Percentiles rank a stretch among this genome's conserved stretches.
phyloP scores from a whole-genome alignment of 2,113 vertebrate genomes.

The Callorhinus ursinus region DNA sequence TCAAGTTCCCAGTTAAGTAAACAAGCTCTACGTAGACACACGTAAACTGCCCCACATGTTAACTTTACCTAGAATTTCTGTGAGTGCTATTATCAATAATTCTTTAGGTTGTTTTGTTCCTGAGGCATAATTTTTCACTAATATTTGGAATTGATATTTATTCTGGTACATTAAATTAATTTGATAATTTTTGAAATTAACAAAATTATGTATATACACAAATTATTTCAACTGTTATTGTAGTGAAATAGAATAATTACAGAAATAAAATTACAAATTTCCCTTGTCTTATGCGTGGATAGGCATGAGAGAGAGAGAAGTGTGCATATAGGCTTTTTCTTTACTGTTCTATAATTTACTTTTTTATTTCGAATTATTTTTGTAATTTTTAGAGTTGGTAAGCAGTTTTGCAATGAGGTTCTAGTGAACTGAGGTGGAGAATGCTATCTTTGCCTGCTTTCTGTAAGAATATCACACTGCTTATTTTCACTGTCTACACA shows the following conservation, averaged over 20 bases:
- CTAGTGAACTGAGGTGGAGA: background rate
- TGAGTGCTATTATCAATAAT: background rate
- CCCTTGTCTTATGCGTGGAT: background rate
- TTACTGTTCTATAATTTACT: background rate
- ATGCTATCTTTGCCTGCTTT: background rate
- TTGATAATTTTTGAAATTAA: constrained; percentile 18
- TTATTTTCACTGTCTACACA: background rate
- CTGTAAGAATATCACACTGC: background rate
- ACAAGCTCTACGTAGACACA: background rate
- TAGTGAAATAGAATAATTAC: constrained; percentile 9
- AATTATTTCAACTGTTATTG: constrained; percentile 11
- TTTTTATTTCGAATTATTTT: constrained; percentile 1
- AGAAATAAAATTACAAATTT: constrained; percentile 12
- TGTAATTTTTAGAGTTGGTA: background rate
- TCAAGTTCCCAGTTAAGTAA: background rate
- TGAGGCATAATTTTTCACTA: background rate
- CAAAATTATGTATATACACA: background rate
- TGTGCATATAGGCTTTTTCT: background rate
- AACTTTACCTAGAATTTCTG: background rate
- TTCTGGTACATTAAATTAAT: background rate
- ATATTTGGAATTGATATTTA: background rate
- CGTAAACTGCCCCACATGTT: background rate
- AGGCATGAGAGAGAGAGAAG: background rate
- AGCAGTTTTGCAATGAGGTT: background rate
- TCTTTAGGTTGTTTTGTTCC: background rate